Conservation (phyloP, 2,113 vertebrate species). For the Mionectes macconnelli region DNA sequence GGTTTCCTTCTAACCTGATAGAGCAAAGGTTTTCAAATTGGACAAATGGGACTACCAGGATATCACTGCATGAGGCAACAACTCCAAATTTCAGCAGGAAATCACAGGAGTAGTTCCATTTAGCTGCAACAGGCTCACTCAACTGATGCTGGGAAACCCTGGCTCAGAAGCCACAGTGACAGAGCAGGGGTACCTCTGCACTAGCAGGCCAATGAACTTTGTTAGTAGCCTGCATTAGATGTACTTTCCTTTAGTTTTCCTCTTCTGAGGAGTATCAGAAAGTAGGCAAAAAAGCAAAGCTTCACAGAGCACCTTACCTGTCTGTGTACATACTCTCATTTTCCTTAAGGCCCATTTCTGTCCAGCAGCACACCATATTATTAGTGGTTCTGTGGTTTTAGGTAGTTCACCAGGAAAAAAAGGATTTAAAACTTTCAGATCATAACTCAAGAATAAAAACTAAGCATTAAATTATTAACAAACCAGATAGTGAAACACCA, state of each 20-base stretch:
- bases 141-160: background rate
- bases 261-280: background rate
- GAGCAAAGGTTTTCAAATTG: background rate
- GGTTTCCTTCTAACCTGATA: background rate
- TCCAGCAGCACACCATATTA: background rate
- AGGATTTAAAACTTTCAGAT: background rate
- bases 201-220: background rate
- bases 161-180: background rate
- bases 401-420: background rate
- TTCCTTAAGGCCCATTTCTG: background rate
- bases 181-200: background rate
- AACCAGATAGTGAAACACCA: background rate
- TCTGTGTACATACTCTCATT: background rate
- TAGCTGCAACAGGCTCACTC: background rate
- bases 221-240: background rate
- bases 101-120: background rate
- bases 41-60: background rate
- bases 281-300: background rate
- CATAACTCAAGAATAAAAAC: background rate
- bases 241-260: background rate
- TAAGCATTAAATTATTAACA: background rate
- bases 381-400: background rate
- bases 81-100: background rate
- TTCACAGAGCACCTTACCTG: background rate
- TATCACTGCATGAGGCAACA: background rate